These are phyloP conservation scores for Muscidifurax raptorellus DNA, from an alignment of 1,140 invertebrate genomes.

Conservation along the genomic window DNA sequence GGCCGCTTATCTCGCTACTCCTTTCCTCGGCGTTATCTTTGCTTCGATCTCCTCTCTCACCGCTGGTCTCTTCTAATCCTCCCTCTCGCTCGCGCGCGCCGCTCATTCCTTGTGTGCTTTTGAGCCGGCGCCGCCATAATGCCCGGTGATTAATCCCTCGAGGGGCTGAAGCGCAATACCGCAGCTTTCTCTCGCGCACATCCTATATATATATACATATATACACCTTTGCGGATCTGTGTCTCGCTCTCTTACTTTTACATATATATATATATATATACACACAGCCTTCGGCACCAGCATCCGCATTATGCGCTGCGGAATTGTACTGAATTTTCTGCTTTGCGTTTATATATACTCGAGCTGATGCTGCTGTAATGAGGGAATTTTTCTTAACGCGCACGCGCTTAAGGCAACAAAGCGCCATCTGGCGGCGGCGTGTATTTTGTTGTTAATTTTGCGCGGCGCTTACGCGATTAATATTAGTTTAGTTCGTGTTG, in stretches of 20 bases:
- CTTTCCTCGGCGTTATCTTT: conserved; percentile 13
- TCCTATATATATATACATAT: no score
- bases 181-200: conserved; percentile 49
- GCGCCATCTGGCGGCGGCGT: no score
- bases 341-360: neutral
- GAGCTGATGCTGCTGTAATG: neutral
- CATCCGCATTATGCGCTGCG: conserved; percentile 21
- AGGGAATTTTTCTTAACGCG: neutral
- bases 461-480: neutral
- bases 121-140: conserved; percentile 67
- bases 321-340: neutral
- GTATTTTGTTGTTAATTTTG: no score
- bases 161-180: conserved; percentile 59
- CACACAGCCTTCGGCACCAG: conserved; percentile 3
- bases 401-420: no score
- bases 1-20: conserved; percentile 28
- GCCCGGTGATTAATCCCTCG: conserved; percentile 71
- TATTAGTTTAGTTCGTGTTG: conserved; percentile 2
- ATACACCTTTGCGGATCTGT: no score
- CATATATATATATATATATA: no score
- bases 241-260: neutral
- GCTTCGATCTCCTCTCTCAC: conserved; percentile 38
- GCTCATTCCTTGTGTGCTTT: conserved; percentile 62
- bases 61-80: neutral
- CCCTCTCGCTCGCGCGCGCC: conserved; percentile 21